Percentiles rank a stretch among this genome's conserved stretches.
Conservation (phyloP, 1,140 invertebrate species). For the Bicyclus anynana region DNA sequence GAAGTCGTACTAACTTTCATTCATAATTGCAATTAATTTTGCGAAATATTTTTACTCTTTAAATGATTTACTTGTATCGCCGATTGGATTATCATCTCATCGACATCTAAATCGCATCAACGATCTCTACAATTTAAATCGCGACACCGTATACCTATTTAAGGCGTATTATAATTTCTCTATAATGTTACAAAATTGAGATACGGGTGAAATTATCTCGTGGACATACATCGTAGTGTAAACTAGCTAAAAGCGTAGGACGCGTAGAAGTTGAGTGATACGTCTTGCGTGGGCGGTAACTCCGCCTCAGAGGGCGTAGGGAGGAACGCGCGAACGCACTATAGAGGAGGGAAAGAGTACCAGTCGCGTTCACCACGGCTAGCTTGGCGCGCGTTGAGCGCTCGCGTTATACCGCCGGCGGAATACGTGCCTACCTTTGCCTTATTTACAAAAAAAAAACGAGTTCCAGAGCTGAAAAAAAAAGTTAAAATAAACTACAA, state of each 20-base stretch:
- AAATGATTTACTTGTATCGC: too few species aligned
- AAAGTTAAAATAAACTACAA: not conserved
- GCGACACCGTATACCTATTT: too few species aligned
- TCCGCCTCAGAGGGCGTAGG: constrained; percentile 61
- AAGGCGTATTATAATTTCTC: too few species aligned
- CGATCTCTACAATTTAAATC: too few species aligned
- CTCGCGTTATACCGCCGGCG: constrained; percentile 7
- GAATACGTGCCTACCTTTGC: constrained; percentile 22
- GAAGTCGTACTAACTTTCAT: too few species aligned
- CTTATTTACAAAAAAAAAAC: constrained; percentile 12
- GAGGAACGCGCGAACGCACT: constrained; percentile 43
- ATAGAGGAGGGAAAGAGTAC: constrained; percentile 55
- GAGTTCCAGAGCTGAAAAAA: constrained; percentile 7
- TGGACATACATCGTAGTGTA: not conserved
- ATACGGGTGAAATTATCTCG: not conserved
- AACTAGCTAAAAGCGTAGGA: constrained; percentile 49
- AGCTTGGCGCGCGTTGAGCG: constrained; percentile 50
- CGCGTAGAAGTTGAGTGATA: constrained; percentile 28
- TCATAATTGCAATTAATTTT: too few species aligned
- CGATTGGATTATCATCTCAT: too few species aligned
- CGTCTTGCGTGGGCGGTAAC: constrained; percentile 48
- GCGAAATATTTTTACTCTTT: too few species aligned
- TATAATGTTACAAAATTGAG: not conserved
- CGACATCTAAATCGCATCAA: too few species aligned
- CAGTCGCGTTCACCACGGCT: constrained; percentile 61